Base-by-base conservation (phyloP, 37 sponge, comb jelly and placozoan species). In the Diacarnus erythraeanus region DNA sequence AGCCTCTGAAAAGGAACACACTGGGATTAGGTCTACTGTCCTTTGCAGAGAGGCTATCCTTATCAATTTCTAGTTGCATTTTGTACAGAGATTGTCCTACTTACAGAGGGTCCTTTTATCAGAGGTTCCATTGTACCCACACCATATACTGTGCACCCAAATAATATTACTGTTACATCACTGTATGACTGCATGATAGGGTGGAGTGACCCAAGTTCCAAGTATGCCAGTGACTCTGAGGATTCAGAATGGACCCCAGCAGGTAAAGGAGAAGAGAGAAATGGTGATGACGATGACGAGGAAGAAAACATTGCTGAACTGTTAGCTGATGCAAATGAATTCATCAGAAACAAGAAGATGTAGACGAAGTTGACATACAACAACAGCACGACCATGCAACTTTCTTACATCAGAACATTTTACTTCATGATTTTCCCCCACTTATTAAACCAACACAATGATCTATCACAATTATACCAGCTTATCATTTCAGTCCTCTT, bases 281-380 rank as follows among this genome's bases (percentile, higher is more conserved):
- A 30, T 22, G 74, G 27, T 57, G 84, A 59, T 2, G 77, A 67
- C 0, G 76, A 77, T 18, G 59, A 59, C 0, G 68, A 66, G n/a
- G 78, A 85, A 9, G 92, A 90, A 38, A 86, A 94, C 26, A 70
- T 90, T 25, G 58, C n/a, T 6, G 91, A 94, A 37, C 75, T 90
- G n/a, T 27, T 80, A 20, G 38, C 69, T 56, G 94, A 90, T 38
- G 86, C 91, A 2, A 61, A 83, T 23, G 65, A 64, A 21, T 93
- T 93, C 82, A 66, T 85, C 1, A 6, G 64, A 8, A 88, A 93
- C 71, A 82, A 78, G 59, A 93, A 93, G 58, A 86, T 93, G 87
- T n/a, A 86, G 77, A 15, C 77, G 59, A 59, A 42, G 59, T 0
- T 4, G n/a, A n/a, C n/a, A 69, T 38, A 54, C 57, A 54, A n/a